phyloP scores from a whole-genome alignment of 2,888 invertebrate species.

The Dryobota labecula region DNA sequence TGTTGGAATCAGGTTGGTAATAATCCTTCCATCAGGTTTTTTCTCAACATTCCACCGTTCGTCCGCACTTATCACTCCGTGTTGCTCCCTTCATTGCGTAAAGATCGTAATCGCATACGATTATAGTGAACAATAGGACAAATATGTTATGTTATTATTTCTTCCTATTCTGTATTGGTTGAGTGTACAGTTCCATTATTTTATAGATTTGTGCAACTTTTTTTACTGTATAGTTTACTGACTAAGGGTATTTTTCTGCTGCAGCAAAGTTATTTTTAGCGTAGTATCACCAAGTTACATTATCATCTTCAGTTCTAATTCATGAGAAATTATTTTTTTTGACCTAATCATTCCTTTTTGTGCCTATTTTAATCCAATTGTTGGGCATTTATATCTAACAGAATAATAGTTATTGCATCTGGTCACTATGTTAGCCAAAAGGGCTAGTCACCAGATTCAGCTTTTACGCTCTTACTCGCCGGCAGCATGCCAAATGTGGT shows the following conservation, averaged over 20 bases:
- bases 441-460: neutral
- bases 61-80: neutral
- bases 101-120: conserved; percentile 21
- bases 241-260: neutral
- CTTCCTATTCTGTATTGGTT: conserved; percentile 9
- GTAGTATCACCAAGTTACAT: no score
- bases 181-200: conserved; percentile 11
- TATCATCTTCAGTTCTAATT: no score
- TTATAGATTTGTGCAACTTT: conserved; percentile 11
- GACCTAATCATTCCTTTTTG: no score
- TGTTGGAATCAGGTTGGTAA: neutral
- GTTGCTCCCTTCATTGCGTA: neutral
- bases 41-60: neutral
- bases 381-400: no score
- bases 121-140: conserved; percentile 25
- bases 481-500: conserved; percentile 12
- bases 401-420: no score
- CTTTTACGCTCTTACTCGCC: neutral
- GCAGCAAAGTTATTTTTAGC: no score
- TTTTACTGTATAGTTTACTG: neutral
- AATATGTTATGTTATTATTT: conserved; percentile 23
- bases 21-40: neutral
- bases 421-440: neutral
- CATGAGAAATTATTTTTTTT: no score
- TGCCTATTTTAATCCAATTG: no score